These are phyloP conservation scores for Morbakka virulenta DNA, from an alignment of 30 jellyfish, hydroid and myxozoan species.

Conservation along the genomic window DNA sequence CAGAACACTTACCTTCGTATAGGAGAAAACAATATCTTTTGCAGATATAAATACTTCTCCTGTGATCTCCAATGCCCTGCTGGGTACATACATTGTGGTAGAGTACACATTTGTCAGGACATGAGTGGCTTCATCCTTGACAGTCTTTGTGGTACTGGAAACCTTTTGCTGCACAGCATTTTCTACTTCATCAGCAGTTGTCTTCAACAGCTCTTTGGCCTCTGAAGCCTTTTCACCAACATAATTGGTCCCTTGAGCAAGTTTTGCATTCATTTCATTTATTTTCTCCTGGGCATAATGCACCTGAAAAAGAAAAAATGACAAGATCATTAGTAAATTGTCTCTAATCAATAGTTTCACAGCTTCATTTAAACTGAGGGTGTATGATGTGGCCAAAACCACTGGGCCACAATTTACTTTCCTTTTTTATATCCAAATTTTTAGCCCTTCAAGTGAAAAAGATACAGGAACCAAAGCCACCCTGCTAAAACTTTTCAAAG, in stretches of 20 bases:
- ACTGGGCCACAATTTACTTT: background rate
- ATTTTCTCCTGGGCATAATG: constrained; percentile 86
- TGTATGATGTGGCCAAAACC: background rate
- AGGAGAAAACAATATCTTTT: constrained; percentile 88
- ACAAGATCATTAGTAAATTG: background rate
- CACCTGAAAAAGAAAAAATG: constrained; percentile 47
- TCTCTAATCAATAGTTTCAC: background rate
- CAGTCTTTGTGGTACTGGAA: constrained; percentile 31
- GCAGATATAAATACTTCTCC: constrained; percentile 95
- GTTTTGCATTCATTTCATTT: constrained; percentile 77
- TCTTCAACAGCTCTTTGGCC: constrained; percentile 35
- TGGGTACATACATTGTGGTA: constrained; percentile 93
- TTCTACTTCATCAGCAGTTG: constrained; percentile 40
- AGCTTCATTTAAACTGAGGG: background rate
- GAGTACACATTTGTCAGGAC: constrained; percentile 76
- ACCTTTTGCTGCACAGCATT: constrained; percentile 44
- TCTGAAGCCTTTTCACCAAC: constrained; percentile 71
- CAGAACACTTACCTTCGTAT: constrained; percentile 86
- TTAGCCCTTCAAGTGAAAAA: too few relatives aligned
- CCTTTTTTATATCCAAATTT: too few relatives aligned
- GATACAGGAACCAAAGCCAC: too few relatives aligned
- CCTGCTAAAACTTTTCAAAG: too few relatives aligned
- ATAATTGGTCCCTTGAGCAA: constrained; percentile 88
- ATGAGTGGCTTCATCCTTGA: constrained; percentile 44
- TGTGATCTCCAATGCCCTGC: constrained; percentile 72